phyloP scores from a whole-genome alignment of 2,888 invertebrate genomes.

The Ecliptopera silaceata region DNA sequence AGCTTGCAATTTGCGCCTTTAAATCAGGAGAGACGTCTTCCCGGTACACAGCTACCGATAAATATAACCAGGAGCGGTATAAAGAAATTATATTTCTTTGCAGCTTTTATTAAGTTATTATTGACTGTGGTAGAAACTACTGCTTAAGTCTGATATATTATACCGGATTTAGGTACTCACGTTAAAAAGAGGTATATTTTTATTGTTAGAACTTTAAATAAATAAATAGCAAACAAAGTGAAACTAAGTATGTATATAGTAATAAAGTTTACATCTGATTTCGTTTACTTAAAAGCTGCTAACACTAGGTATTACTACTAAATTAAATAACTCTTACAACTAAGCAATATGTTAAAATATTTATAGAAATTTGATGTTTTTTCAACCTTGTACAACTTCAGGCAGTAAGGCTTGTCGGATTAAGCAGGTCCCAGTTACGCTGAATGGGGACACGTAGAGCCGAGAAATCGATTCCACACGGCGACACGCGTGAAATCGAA shows the following conservation, averaged over 20 bases:
- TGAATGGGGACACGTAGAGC: conserved; percentile 57
- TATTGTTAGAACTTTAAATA: no score
- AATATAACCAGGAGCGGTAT: conserved; percentile 71
- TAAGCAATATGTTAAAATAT: no score
- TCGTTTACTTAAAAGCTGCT: no score
- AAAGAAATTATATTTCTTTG: conserved; percentile 61
- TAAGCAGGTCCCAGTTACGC: conserved; percentile 39
- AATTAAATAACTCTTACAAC: no score
- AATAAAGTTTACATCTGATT: no score
- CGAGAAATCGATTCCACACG: conserved; percentile 72
- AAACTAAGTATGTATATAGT: no score
- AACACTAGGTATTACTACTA: no score
- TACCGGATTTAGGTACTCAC: no score
- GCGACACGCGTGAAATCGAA: conserved; percentile 75
- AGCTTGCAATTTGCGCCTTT: conserved; percentile 77
- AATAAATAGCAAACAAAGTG: no score
- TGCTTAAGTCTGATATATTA: no score
- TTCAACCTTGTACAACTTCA: background rate
- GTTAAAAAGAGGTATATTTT: no score
- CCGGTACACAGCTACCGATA: conserved; percentile 72
- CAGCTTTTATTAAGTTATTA: conserved; percentile 59
- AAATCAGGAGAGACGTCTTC: conserved; percentile 67
- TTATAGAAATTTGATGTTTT: no score
- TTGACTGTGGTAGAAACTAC: conserved; percentile 6
- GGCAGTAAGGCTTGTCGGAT: conserved; percentile 7